These are phyloP conservation scores for Formica aserva DNA, from an alignment of 2,888 invertebrate species.

Conservation along the genomic window DNA sequence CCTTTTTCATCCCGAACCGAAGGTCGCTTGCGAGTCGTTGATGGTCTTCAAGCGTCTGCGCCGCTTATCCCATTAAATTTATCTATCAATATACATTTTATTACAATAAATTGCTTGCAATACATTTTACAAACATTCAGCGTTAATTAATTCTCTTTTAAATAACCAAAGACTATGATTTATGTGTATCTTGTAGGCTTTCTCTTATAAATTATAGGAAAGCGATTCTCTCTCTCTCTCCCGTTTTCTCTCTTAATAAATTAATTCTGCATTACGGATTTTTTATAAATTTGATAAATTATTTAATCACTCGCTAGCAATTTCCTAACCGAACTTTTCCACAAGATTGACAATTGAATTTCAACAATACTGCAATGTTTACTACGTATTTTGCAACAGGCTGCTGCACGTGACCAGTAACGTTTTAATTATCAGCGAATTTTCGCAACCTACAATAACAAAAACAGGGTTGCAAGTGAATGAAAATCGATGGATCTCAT, in stretches of 20 bases:
- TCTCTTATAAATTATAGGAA: slow-evolving; percentile 6
- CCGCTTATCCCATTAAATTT: slow-evolving; percentile 5
- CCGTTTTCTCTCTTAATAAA: background rate
- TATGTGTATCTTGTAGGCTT: slow-evolving; percentile 1
- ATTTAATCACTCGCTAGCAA: slow-evolving; percentile 8
- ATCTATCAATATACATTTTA: slow-evolving; percentile 22
- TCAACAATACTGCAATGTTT: background rate
- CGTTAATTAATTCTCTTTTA: slow-evolving; percentile 37
- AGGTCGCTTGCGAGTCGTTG: slow-evolving; percentile 28
- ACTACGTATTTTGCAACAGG: slow-evolving; percentile 7
- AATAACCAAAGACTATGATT: slow-evolving; percentile 21
- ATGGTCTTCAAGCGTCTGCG: background rate
- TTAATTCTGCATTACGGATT: background rate
- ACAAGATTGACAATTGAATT: slow-evolving; percentile 22
- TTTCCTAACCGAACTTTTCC: background rate
- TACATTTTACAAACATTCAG: slow-evolving; percentile 2
- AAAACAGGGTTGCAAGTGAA: background rate
- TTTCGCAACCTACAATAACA: background rate
- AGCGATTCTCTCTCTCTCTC: background rate
- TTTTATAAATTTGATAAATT: slow-evolving; percentile 23
- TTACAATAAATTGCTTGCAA: slow-evolving; percentile 2
- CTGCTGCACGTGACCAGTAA: background rate
- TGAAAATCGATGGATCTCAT: slow-evolving; percentile 2
- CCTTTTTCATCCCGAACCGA: slow-evolving; percentile 39
- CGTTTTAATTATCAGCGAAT: slow-evolving; percentile 1